These are phyloP conservation scores for Diplodus sargus DNA, from an alignment of 2,797 vertebrate species.

Conservation along the genomic window DNA sequence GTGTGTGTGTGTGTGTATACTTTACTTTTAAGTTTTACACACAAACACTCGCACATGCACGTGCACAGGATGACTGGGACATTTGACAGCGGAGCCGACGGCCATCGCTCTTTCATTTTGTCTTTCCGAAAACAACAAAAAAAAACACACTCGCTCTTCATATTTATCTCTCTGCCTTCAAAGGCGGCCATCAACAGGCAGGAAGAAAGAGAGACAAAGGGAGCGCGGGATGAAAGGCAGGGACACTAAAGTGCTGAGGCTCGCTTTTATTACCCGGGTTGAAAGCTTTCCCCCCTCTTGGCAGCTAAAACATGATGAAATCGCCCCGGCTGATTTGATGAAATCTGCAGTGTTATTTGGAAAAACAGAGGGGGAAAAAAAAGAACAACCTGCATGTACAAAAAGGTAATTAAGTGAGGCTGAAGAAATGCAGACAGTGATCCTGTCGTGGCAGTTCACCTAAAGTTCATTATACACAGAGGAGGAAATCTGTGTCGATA, in stretches of 20 bases:
- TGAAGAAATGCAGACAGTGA: background rate
- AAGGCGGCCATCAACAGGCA: slow-evolving; percentile 63
- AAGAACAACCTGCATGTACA: slow-evolving; percentile 15
- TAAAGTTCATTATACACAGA: too few species aligned
- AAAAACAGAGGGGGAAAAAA: slow-evolving; percentile 39
- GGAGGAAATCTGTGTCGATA: too few species aligned
- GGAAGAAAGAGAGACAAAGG: slow-evolving; percentile 65
- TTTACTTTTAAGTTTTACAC: background rate
- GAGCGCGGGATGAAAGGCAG: slow-evolving; percentile 65
- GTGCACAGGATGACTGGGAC: slow-evolving; percentile 8
- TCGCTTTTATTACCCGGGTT: slow-evolving; percentile 64
- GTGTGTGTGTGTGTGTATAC: too few species aligned
- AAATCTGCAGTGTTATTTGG: slow-evolving; percentile 59
- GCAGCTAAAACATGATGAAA: slow-evolving; percentile 73
- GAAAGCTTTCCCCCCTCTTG: slow-evolving; percentile 64
- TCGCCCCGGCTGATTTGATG: slow-evolving; percentile 58
- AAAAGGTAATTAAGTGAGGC: slow-evolving; percentile 18
- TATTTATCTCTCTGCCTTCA: slow-evolving; percentile 63
- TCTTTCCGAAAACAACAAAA: slow-evolving; percentile 58
- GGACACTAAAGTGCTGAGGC: slow-evolving; percentile 65
- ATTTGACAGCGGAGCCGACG: slow-evolving; percentile 41
- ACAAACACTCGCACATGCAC: background rate
- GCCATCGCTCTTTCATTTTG: slow-evolving; percentile 55
- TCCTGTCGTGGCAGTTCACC: too few species aligned
- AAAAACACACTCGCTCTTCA: slow-evolving; percentile 53